Base-by-base conservation (phyloP, 2,113 vertebrate species). In the Mellivora capensis region DNA sequence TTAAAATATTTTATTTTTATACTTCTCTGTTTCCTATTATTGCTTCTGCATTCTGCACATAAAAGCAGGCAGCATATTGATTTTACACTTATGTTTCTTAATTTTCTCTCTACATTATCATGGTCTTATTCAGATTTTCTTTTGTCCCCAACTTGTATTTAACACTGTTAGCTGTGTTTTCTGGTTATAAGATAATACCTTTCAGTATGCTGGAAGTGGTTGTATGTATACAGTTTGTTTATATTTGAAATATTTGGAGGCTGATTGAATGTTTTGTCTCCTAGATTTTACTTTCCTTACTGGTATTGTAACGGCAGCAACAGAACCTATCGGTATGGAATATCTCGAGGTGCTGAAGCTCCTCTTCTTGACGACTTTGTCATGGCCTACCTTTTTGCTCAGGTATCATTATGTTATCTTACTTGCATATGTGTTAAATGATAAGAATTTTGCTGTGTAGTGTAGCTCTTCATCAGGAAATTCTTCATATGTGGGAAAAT, bases 281-380 rank as follows among this genome's bases (percentile, higher is more conserved):
- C 87, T 59, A 99, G 99, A 98, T 99, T 99, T 98, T 99, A 99
- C 97, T 99, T 99, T 97, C 99, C 99, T 29, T 99, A 99, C 87
- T 99, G 99, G 99, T 99, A 99, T 64, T 99, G 99, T 94, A 99
- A 98, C 85, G 98, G 98, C 81, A 99, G 97, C 69, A 98, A 91
- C 92, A 99, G 99, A 97, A 99, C 99, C 1, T 99, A 99, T 97
- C 99, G 99, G 1, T 99, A 99, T 54, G 99, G 99, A 6, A 83
- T 99, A 88, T 98, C 99, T 93, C 99, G 99, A 84, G 99, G 99
- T 34, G 92, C 98, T 62, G 99, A 99, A 98, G 99, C 98, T 72
- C 99, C 99, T 20, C 99, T 99, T 93, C 99, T 99, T 96, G 99
- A 99, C 52, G 99, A 99, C 74, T 95, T 98, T 97, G 99, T 99